A percentile compares a stretch with the other conserved stretches of the same genome.
These are phyloP conservation scores for Myotis yumanensis DNA, from an alignment of 2,113 vertebrate species.

Conservation along the genomic window DNA sequence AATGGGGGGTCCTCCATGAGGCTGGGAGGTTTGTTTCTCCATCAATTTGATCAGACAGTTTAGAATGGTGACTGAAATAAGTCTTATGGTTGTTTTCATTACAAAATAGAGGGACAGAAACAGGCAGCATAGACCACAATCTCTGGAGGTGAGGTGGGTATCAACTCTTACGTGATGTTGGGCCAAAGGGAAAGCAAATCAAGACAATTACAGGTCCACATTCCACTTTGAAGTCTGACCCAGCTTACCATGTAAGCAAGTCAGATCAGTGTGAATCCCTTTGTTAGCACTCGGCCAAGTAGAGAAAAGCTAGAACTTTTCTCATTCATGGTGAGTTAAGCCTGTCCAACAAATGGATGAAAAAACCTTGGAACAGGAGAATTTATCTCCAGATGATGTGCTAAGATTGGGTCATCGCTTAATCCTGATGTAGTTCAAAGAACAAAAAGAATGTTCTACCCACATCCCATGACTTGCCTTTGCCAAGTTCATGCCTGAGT, in stretches of 20 bases:
- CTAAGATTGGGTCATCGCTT: background rate
- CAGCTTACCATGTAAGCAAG: background rate
- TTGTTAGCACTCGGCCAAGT: background rate
- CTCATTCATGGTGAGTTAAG: background rate
- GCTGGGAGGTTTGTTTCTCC: background rate
- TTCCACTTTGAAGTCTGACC: background rate
- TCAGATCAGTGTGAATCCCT: background rate
- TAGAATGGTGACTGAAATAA: background rate
- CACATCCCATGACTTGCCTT: background rate
- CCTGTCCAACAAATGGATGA: background rate
- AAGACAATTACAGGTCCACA: background rate
- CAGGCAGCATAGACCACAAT: background rate
- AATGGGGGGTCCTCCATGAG: background rate
- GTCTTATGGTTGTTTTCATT: background rate
- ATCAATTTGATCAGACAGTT: background rate
- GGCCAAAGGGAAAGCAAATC: background rate
- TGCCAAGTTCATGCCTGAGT: background rate
- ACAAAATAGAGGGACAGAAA: background rate
- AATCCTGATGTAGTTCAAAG: background rate
- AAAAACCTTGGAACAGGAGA: background rate
- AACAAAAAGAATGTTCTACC: background rate
- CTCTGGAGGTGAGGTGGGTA: background rate
- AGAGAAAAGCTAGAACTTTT: background rate
- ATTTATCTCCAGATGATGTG: background rate
- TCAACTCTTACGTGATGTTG: background rate